These are phyloP conservation scores for Anabacerthia variegaticeps DNA, from an alignment of 2,797 vertebrate genomes.

Conservation along the genomic window DNA sequence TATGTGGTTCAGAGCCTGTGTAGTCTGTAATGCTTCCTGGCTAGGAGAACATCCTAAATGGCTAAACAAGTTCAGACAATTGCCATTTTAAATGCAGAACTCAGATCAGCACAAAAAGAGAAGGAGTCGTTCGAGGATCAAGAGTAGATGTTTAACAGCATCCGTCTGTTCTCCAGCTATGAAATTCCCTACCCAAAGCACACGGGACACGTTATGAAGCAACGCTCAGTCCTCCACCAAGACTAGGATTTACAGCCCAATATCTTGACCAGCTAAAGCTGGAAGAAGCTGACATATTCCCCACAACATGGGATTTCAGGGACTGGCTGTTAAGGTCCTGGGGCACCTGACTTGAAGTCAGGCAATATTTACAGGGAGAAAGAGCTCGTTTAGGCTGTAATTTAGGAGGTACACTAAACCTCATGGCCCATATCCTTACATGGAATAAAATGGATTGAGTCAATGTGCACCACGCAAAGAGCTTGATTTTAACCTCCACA, in stretches of 20 bases:
- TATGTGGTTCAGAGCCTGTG: background rate
- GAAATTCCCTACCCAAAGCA: constrained; percentile 36
- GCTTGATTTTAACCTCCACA: background rate
- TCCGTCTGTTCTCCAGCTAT: constrained; percentile 40
- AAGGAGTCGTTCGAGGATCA: background rate
- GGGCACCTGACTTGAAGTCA: background rate
- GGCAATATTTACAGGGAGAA: background rate
- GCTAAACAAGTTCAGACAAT: constrained; percentile 53
- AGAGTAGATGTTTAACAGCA: constrained; percentile 28
- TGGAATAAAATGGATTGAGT: background rate
- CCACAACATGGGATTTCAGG: background rate
- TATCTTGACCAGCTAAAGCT: constrained; percentile 29
- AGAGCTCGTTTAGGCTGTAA: background rate
- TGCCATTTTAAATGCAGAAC: constrained; percentile 40
- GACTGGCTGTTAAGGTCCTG: background rate
- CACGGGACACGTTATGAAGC: background rate
- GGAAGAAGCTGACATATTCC: background rate
- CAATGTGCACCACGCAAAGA: background rate
- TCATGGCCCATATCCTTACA: background rate
- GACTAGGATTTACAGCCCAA: constrained; percentile 40
- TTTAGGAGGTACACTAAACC: constrained; percentile 5
- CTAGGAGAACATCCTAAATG: constrained; percentile 32
- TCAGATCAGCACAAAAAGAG: constrained; percentile 24
- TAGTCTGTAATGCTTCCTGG: constrained; percentile 12
- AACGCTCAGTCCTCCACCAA: background rate